Evolutionary conservation across 2,113 vertebrate species (phyloP).

Genomic region (Euleptes europaea): DNA sequence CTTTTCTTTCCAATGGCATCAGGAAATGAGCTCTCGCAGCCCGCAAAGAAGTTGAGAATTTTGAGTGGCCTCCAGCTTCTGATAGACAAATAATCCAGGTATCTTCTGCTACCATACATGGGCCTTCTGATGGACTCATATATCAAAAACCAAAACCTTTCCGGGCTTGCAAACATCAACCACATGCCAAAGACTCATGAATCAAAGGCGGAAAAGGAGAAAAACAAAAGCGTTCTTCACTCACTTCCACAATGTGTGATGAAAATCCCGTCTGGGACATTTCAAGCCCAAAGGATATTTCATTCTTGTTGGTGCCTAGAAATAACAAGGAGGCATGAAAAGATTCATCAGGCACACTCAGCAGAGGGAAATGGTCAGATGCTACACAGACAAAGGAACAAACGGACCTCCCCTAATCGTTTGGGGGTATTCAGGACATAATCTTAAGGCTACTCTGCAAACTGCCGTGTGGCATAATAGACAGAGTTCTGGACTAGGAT

Average conservation of each 20-base stretch:
- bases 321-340: neutral
- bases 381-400: fast-evolving
- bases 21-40: neutral
- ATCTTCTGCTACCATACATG: neutral
- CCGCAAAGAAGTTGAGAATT: neutral
- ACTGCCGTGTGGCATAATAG: no score
- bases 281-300: conserved; percentile 90
- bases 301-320: conserved; percentile 90
- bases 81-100: neutral
- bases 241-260: conserved; percentile 92
- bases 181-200: neutral
- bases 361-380: neutral
- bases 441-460: no score
- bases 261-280: conserved; percentile 99
- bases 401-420: neutral
- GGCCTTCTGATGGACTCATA: neutral
- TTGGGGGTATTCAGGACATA: no score
- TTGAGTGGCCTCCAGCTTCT: neutral
- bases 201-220: neutral
- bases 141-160: neutral
- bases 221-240: conserved; percentile 16
- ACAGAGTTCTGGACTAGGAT: no score
- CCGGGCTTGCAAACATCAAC: neutral
- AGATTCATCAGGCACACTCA: neutral
- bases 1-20: neutral